phyloP scores from a whole-genome alignment of 2,113 vertebrate species.

The Calonectris borealis region DNA sequence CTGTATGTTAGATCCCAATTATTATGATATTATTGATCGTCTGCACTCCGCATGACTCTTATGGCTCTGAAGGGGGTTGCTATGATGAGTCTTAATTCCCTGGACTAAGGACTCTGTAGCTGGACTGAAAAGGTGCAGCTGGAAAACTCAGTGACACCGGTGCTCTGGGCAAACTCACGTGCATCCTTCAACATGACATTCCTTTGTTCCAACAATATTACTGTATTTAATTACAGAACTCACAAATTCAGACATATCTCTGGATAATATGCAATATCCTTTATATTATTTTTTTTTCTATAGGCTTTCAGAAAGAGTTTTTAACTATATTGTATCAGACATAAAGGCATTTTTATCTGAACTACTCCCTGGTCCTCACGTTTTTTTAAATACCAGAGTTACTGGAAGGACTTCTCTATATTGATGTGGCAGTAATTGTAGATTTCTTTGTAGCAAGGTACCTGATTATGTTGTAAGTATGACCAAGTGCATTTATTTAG shows the following conservation, averaged over 20 bases:
- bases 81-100: background rate
- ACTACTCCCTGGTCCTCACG: background rate
- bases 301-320: background rate
- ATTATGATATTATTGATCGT: accelerated
- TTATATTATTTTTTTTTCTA: background rate
- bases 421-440: background rate
- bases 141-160: background rate
- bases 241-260: background rate
- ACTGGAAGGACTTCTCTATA: background rate
- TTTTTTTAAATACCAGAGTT: background rate
- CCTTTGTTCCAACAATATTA: background rate
- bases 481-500: background rate
- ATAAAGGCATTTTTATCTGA: background rate
- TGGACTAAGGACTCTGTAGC: background rate
- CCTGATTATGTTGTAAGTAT: background rate
- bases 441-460: background rate
- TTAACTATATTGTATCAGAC: background rate
- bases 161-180: background rate
- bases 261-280: background rate
- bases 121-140: background rate
- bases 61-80: background rate
- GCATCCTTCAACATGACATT: background rate
- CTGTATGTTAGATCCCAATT: background rate
- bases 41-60: background rate
- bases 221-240: background rate